These are phyloP conservation scores for Anas platyrhynchos DNA, from an alignment of 2,113 vertebrate genomes.

Conservation along the genomic window DNA sequence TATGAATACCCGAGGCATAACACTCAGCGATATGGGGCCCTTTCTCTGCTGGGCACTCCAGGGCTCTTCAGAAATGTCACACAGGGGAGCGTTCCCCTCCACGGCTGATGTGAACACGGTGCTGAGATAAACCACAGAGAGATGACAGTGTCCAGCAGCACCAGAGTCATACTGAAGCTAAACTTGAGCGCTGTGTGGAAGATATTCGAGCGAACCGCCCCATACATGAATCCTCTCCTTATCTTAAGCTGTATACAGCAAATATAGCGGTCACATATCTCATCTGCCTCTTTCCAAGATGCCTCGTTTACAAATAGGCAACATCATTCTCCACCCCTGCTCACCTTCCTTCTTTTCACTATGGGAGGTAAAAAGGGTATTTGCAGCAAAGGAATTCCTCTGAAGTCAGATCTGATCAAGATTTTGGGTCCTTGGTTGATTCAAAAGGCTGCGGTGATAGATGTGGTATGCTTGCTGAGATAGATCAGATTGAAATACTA, in stretches of 20 bases:
- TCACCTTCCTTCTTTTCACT: neutral
- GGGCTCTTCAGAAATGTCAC: slow-evolving; percentile 9
- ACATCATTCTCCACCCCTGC: neutral
- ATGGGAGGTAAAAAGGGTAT: neutral
- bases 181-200: neutral
- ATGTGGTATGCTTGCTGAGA: slow-evolving; percentile 50
- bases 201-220: neutral
- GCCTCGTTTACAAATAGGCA: neutral
- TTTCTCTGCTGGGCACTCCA: neutral
- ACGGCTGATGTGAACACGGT: accelerated
- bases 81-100: accelerated
- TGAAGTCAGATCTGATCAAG: slow-evolving; percentile 57
- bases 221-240: neutral
- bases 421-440: slow-evolving; percentile 40
- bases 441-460: slow-evolving; percentile 51
- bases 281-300: neutral
- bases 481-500: slow-evolving; percentile 26
- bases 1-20: neutral
- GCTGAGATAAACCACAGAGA: neutral
- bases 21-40: neutral
- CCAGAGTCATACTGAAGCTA: neutral
- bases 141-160: accelerated
- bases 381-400: slow-evolving; percentile 22
- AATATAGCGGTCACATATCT: neutral
- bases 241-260: neutral